Conservation (phyloP, 2,113 vertebrate species). For the Elachura formosa region DNA sequence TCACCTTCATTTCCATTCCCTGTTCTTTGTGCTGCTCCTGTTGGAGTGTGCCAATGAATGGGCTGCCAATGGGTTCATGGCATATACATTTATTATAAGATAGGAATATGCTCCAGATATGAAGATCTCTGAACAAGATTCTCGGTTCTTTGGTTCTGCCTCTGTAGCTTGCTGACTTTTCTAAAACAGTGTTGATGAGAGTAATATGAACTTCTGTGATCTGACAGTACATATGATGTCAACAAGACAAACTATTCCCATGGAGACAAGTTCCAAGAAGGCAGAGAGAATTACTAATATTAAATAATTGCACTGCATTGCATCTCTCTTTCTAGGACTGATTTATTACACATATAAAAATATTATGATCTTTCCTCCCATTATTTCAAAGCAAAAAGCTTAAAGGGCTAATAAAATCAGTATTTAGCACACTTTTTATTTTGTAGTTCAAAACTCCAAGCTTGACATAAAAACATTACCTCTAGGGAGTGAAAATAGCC, state of each 20-base stretch:
- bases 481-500: slow-evolving; percentile 21
- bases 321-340: not conserved
- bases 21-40: not conserved
- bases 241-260: not conserved
- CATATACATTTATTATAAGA: not conserved
- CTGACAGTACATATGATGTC: not conserved
- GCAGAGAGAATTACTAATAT: not conserved
- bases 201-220: not conserved
- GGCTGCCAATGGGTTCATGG: not conserved
- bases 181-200: not conserved
- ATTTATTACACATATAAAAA: slow-evolving; percentile 37
- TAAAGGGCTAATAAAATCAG: slow-evolving; percentile 50
- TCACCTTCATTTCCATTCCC: not conserved
- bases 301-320: not conserved
- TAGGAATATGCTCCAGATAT: not conserved
- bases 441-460: slow-evolving; percentile 29
- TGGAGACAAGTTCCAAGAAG: not conserved
- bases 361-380: slow-evolving; percentile 24
- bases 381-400: slow-evolving; percentile 46
- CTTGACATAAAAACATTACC: not conserved
- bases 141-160: not conserved
- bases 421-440: slow-evolving; percentile 51
- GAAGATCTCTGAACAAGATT: not conserved
- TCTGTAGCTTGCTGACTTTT: not conserved
- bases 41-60: not conserved